Evolutionary conservation across 2,113 vertebrate species (phyloP).

Genomic region (Ophiodon elongatus): DNA sequence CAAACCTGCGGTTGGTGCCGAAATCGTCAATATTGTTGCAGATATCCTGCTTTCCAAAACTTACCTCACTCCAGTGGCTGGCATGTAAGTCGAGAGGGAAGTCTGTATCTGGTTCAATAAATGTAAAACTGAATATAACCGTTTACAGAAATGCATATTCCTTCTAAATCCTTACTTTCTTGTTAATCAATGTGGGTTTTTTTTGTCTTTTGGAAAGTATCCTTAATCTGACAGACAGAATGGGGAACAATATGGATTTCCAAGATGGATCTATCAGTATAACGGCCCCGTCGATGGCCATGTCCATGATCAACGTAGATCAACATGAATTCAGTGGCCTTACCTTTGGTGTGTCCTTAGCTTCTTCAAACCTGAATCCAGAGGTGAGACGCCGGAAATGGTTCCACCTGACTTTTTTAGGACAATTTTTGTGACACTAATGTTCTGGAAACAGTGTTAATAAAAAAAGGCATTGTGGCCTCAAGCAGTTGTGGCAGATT

Average conservation of each 20-base stretch:
- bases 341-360: conserved; percentile 84
- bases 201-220: conserved; percentile 79
- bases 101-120: not conserved
- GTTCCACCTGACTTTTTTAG: not conserved
- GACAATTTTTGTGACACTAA: not conserved
- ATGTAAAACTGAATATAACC: not conserved
- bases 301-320: conserved; percentile 82
- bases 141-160: not conserved
- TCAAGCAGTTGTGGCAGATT: conserved; percentile 19
- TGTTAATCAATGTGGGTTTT: not conserved
- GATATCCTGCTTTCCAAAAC: conserved; percentile 75
- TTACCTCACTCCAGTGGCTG: conserved; percentile 64
- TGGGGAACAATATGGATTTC: conserved; percentile 87
- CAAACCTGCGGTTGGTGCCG: conserved; percentile 44
- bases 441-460: conserved; percentile 21
- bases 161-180: not conserved
- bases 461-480: conserved; percentile 5
- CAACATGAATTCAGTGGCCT: conserved; percentile 83
- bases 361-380: conserved; percentile 66
- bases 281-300: conserved; percentile 76
- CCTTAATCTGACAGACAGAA: conserved; percentile 83
- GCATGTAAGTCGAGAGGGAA: conserved; percentile 64
- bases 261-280: conserved; percentile 74
- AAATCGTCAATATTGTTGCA: conserved; percentile 71
- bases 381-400: conserved; percentile 79